Conservation (phyloP, 2,888 invertebrate genomes). For the Andrena dorsata region DNA sequence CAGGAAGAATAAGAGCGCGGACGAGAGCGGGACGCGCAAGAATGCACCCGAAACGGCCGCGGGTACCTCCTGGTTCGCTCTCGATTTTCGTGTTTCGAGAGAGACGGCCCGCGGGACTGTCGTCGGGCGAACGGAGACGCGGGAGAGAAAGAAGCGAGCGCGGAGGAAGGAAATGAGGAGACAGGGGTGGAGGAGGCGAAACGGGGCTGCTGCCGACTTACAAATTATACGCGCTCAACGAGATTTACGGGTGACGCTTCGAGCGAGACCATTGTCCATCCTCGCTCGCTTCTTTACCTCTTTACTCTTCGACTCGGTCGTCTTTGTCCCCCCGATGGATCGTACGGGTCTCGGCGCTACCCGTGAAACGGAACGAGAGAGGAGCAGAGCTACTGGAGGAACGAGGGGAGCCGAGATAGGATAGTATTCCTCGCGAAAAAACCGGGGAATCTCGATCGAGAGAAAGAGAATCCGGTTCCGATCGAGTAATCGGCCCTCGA, state of each 20-base stretch:
- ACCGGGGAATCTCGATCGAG: conserved; percentile 78
- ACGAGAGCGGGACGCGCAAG: neutral
- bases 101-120: conserved; percentile 29
- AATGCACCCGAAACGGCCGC: neutral
- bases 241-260: conserved; percentile 85
- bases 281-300: conserved; percentile 80
- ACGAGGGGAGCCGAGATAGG: conserved; percentile 43
- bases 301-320: conserved; percentile 69
- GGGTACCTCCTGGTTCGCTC: conserved; percentile 13
- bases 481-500: conserved; percentile 70
- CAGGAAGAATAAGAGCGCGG: neutral
- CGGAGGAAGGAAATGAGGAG: conserved; percentile 16
- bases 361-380: conserved; percentile 45
- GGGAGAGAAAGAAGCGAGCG: conserved; percentile 25
- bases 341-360: conserved; percentile 47
- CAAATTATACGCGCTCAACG: conserved; percentile 85
- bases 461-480: conserved; percentile 77
- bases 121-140: conserved; percentile 45
- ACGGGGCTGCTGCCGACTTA: conserved; percentile 82
- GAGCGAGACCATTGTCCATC: conserved; percentile 84
- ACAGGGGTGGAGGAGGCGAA: conserved; percentile 31
- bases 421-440: conserved; percentile 75
- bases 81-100: conserved; percentile 43
- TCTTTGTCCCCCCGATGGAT: conserved; percentile 69
- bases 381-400: conserved; percentile 25